Percentiles rank a stretch among this genome's conserved stretches.
These are phyloP conservation scores for Asbolus verrucosus DNA, from an alignment of 1,140 invertebrate genomes.

Conservation along the genomic window DNA sequence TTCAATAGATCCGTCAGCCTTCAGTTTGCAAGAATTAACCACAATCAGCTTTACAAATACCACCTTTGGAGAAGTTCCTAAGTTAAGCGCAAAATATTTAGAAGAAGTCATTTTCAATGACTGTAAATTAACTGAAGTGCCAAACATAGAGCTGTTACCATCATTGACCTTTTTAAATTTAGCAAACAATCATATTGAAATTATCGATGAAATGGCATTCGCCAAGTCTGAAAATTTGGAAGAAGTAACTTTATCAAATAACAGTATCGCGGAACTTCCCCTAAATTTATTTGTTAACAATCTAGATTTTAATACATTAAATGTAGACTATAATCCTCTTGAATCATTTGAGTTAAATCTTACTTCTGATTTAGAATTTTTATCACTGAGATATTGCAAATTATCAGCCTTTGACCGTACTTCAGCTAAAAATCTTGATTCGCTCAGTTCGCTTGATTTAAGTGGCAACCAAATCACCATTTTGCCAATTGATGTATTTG, in stretches of 20 bases:
- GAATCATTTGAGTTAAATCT: constrained; percentile 51
- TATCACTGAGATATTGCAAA: constrained; percentile 58
- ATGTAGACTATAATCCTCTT: constrained; percentile 60
- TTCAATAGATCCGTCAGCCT: constrained; percentile 53
- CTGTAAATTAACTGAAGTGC: constrained; percentile 56
- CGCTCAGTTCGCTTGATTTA: constrained; percentile 58
- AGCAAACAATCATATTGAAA: constrained; percentile 57
- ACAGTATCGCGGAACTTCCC: constrained; percentile 58
- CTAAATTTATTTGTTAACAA: constrained; percentile 57
- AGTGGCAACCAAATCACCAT: constrained; percentile 58
- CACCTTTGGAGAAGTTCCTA: constrained; percentile 51
- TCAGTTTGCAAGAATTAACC: constrained; percentile 40
- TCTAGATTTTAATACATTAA: constrained; percentile 52
- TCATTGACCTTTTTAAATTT: constrained; percentile 57
- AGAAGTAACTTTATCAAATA: constrained; percentile 58
- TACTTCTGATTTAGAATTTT: constrained; percentile 55
- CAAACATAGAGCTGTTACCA: constrained; percentile 52
- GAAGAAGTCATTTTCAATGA: constrained; percentile 59
- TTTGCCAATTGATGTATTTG: constrained; percentile 52
- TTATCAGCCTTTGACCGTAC: constrained; percentile 54
- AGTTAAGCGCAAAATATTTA: constrained; percentile 55
- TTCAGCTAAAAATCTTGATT: constrained; percentile 50
- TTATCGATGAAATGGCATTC: constrained; percentile 56
- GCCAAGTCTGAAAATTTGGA: constrained; percentile 54
- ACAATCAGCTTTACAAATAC: constrained; percentile 51